Evolutionary conservation across 2,797 vertebrate species (phyloP).

Genomic region (Ceryle rudis): DNA sequence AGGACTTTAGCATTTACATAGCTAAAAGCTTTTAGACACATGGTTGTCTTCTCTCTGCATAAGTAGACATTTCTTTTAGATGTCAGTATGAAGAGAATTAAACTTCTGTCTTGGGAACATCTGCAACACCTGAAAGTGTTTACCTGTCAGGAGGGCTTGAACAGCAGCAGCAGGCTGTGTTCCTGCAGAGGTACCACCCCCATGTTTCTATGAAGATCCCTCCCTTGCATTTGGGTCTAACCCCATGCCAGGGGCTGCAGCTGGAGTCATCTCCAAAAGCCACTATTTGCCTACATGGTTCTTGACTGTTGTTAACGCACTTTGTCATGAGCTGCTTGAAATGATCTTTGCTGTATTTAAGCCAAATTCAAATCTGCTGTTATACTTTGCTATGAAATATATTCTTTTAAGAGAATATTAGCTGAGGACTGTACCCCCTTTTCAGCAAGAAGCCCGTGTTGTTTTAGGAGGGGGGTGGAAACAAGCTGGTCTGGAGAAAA

Average conservation of each 20-base stretch:
- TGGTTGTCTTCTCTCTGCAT: background rate
- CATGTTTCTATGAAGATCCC: no score
- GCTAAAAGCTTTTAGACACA: background rate
- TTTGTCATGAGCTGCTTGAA: rapidly evolving
- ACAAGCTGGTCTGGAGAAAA: background rate
- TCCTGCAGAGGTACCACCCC: background rate
- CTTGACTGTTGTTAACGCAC: rapidly evolving
- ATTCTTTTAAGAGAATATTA: background rate
- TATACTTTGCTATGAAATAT: background rate
- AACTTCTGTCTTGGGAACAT: background rate
- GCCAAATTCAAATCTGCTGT: background rate
- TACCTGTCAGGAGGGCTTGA: background rate
- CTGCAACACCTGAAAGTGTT: background rate
- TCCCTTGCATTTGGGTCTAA: no score
- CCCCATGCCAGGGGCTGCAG: background rate
- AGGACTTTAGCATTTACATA: background rate
- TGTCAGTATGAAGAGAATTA: background rate
- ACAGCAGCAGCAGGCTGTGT: background rate
- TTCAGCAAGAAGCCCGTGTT: background rate
- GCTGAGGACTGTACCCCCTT: background rate
- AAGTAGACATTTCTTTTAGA: background rate
- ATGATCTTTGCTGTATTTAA: background rate
- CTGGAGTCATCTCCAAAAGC: background rate
- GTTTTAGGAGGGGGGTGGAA: background rate
- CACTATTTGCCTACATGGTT: rapidly evolving